Evolutionary conservation across 2,113 vertebrate genomes (phyloP).

Genomic region (Hemicordylus capensis): DNA sequence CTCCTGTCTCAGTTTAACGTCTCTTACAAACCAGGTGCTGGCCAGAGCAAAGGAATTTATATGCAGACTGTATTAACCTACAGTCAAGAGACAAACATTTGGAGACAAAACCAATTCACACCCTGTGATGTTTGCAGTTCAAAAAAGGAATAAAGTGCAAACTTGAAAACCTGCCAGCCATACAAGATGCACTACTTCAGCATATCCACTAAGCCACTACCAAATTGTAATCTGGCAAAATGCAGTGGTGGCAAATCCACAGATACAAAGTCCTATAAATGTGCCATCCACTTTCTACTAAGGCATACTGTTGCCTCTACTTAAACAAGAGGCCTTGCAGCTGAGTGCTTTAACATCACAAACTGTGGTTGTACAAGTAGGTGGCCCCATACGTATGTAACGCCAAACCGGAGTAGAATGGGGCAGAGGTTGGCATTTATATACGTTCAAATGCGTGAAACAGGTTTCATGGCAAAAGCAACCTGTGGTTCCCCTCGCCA

Average conservation of each 20-base stretch:
- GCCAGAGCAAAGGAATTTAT: background rate
- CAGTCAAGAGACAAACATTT: too few species aligned
- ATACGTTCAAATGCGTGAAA: too few species aligned
- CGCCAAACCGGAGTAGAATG: too few species aligned
- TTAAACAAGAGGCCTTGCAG: too few species aligned
- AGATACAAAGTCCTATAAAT: background rate
- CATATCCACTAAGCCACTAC: background rate
- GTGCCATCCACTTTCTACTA: background rate
- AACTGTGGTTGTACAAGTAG: too few species aligned
- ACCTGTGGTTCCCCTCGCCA: too few species aligned
- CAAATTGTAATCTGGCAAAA: background rate
- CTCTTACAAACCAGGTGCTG: background rate
- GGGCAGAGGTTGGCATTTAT: too few species aligned
- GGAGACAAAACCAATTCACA: background rate
- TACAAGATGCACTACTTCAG: background rate
- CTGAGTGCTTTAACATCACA: too few species aligned
- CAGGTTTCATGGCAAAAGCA: too few species aligned
- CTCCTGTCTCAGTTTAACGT: background rate
- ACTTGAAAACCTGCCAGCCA: background rate
- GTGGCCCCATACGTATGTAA: too few species aligned
- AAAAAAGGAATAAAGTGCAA: background rate
- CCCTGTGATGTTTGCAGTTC: background rate
- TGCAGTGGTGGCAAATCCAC: background rate
- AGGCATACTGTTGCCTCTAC: background rate
- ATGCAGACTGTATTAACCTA: background rate